Percentiles rank a stretch among this genome's conserved stretches.
Conservation (phyloP, 2,797 vertebrate species). For the Myotis planiceps region DNA sequence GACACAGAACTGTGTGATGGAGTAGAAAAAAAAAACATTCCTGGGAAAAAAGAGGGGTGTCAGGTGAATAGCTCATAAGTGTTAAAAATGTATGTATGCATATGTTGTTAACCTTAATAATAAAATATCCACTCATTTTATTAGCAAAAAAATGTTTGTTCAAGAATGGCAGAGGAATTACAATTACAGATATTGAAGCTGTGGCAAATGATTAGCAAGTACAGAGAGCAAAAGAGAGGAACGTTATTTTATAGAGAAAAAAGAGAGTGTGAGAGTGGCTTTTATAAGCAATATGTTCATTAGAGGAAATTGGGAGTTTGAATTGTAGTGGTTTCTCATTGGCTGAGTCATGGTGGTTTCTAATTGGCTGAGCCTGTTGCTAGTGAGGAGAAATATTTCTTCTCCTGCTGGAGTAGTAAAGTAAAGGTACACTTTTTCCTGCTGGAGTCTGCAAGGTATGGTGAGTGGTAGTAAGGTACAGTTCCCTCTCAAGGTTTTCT, state of each 20-base stretch:
- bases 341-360: not conserved
- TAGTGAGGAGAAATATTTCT: not conserved
- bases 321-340: not conserved
- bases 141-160: not conserved
- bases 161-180: not conserved
- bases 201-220: not conserved
- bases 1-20: not conserved
- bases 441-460: not conserved
- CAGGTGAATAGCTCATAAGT: not conserved
- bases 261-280: not conserved
- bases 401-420: not conserved
- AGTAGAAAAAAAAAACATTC: not conserved
- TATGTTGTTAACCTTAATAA: not conserved
- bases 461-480: not conserved
- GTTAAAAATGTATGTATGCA: not conserved
- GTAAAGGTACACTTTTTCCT: not conserved
- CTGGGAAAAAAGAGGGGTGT: not conserved
- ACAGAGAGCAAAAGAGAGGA: not conserved
- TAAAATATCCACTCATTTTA: not conserved
- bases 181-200: not conserved
- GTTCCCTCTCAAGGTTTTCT: not conserved
- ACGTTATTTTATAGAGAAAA: not conserved
- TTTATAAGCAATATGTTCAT: not conserved
- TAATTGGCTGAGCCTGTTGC: not conserved
- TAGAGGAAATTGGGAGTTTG: not conserved